Evolutionary conservation across 2,113 vertebrate genomes (phyloP), one percentile per base, ranked within the genome.

Genomic region (Leptobrachium ailaonicum): DNA sequence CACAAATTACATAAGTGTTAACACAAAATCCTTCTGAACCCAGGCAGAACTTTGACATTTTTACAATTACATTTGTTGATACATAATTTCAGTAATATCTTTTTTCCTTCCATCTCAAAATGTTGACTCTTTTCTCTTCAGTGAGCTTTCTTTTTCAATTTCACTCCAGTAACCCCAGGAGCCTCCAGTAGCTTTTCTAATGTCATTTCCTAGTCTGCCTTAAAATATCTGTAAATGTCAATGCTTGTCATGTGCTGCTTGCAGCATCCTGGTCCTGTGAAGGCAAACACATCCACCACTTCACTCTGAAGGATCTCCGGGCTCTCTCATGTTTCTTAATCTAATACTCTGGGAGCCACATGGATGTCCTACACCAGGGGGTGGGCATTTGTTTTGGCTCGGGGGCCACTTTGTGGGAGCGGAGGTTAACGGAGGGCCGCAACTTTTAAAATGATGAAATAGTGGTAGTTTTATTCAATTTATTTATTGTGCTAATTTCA

Each of bases 211-310:
- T 77, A 53, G 56, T 75, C 66, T 78, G 56, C 56, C 82, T 84
- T 9, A 0, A 41, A 66, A 71, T 32, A 53, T 71, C 1, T 42
- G 66, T 77, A 82, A 74, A 80, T 53, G 14, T 66, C 76, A 83
- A 45, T 2, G 76, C 66, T 10, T 60, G 76, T 80, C 83, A 76
- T 73, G 78, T 72, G 66, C 42, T 40, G 69, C 42, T 41, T 75
- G 76, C 41, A 82, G 44, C 63, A 69, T 11, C 32, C 73, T 20
- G 2, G 79, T 50, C 32, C 43, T 54, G 76, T 66, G 11, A 67
- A 53, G 75, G 67, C 72, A 0, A 7, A 71, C 72, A 2, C 44
- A 6, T 41, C 20, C 13, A 41, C 14, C 54, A 11, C 4, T 71
- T 32, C 11, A 68, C 47, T 32, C 66, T 73, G 50, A 4, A 66